These are phyloP conservation scores for Synodontis membranacea DNA, from an alignment of 2,113 vertebrate genomes.

Conservation along the genomic window DNA sequence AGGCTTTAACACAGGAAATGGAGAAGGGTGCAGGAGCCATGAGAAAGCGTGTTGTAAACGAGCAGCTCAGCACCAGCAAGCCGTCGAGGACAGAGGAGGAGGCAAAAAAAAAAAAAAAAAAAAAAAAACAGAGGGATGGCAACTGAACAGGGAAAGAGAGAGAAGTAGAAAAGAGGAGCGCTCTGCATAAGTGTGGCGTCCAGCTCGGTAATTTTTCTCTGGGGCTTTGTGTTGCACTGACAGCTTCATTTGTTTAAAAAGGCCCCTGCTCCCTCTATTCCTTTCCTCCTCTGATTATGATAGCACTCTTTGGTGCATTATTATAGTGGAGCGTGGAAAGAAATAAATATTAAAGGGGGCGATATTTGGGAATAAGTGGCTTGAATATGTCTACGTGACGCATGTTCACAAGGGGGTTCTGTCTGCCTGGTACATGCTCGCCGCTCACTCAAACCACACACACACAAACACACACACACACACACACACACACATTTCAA, in stretches of 20 bases:
- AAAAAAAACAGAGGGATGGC: slow-evolving; percentile 17
- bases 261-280: slow-evolving; percentile 66
- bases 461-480: slow-evolving; percentile 4
- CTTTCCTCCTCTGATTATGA: slow-evolving; percentile 77
- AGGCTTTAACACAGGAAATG: slow-evolving; percentile 61
- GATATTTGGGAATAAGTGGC: slow-evolving; percentile 71
- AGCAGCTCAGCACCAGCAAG: slow-evolving; percentile 58
- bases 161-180: slow-evolving; percentile 47
- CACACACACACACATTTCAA: neutral
- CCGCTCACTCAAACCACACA: slow-evolving; percentile 17
- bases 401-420: slow-evolving; percentile 64
- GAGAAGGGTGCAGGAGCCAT: slow-evolving; percentile 40
- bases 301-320: slow-evolving; percentile 69
- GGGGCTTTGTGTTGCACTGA: slow-evolving; percentile 76
- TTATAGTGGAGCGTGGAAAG: slow-evolving; percentile 64
- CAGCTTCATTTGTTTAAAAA: slow-evolving; percentile 88
- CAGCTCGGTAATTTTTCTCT: slow-evolving; percentile 80
- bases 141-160: slow-evolving; percentile 39
- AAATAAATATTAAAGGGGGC: slow-evolving; percentile 59
- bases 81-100: slow-evolving; percentile 43
- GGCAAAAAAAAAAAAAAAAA: neutral
- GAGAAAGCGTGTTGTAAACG: slow-evolving; percentile 47
- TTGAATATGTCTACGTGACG: slow-evolving; percentile 66
- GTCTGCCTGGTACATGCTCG: slow-evolving; percentile 59
- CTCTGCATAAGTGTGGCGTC: slow-evolving; percentile 76